Base-by-base conservation (phyloP, 1,140 invertebrate genomes). In the Eufriesea mexicana region DNA sequence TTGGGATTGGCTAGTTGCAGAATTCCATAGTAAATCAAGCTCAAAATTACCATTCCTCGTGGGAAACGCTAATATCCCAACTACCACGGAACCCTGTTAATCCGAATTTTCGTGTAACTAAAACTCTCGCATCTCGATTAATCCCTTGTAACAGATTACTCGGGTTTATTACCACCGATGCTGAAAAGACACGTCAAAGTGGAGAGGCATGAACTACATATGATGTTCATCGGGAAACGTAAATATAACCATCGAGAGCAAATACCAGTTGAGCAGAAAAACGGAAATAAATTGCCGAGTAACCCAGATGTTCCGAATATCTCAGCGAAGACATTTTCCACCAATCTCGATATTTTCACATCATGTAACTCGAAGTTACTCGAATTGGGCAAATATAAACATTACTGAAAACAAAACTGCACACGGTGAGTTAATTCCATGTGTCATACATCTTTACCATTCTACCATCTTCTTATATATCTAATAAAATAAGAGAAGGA, bases 31-130 rank as follows among this genome's bases (percentile, higher is more conserved):
- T 82, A 82, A 82, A 82, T 82, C 73, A 82, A 76, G 67, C 62
- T 82, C 79, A 82, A 82, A 82, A 82, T 82, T 82, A 55, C 51
- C 42, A 23, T 28, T 47, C 49, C 79, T 45, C 10, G 18, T 25
- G 79, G 79, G 79, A 76, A 68, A 82, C 55, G 79, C 54, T 76
- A 76, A 76, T 76, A 76, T 57, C 72, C 62, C 49, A 76, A 82
- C 79, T 49, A 82, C 72, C 62, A 8, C 12, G 62, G 35, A 82
- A 76, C 45, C 79, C 28, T 51, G 79, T 76, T 82, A 76, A 82
- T 82, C 62, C 73, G 61, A 62, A 82, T 82, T 68, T 76, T 68
- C 79, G 42, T 82, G 79, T 76, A 82, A 76, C 73, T 14, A 51
- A 25, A 68, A 82, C 79, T 68, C 51, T 10, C 25, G 9, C 7